Evolutionary conservation across 1,140 invertebrate species (phyloP).

Genomic region (Drosophila lini): DNA sequence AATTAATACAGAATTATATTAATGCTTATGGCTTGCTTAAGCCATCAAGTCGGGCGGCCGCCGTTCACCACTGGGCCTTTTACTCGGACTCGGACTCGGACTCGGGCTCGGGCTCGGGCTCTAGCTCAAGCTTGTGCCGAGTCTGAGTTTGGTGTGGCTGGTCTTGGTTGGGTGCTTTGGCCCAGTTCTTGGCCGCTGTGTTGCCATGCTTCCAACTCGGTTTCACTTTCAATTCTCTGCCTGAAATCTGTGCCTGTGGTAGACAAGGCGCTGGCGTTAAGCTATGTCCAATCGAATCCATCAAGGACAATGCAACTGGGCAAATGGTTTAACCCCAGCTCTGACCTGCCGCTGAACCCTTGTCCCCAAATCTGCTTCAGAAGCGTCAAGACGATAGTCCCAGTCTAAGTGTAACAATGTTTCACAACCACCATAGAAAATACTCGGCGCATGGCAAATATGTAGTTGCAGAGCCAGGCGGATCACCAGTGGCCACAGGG

Average conservation of each 20-base stretch:
- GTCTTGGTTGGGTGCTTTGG: constrained; percentile 58
- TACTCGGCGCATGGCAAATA: constrained; percentile 4
- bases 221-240: constrained; percentile 58
- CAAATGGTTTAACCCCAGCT: constrained; percentile 6
- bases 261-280: constrained; percentile 30
- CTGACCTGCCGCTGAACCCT: background rate
- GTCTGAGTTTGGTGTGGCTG: constrained; percentile 25
- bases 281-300: constrained; percentile 14
- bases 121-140: background rate
- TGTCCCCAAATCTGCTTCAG: background rate
- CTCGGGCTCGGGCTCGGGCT: background rate
- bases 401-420: constrained; percentile 45
- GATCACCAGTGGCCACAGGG: background rate
- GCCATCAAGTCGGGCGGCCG: constrained; percentile 24
- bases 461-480: constrained; percentile 22
- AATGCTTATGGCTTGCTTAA: constrained; percentile 35
- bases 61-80: constrained; percentile 43
- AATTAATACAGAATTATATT: constrained; percentile 46
- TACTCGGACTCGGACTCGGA: constrained; percentile 18
- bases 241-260: constrained; percentile 30
- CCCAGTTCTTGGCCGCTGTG: constrained; percentile 56
- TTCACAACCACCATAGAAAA: constrained; percentile 37
- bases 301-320: constrained; percentile 26
- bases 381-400: background rate
- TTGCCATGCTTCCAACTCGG: constrained; percentile 38